Evolutionary conservation across 2,888 invertebrate genomes (phyloP).

Genomic region (Temnothorax unifasciatus): DNA sequence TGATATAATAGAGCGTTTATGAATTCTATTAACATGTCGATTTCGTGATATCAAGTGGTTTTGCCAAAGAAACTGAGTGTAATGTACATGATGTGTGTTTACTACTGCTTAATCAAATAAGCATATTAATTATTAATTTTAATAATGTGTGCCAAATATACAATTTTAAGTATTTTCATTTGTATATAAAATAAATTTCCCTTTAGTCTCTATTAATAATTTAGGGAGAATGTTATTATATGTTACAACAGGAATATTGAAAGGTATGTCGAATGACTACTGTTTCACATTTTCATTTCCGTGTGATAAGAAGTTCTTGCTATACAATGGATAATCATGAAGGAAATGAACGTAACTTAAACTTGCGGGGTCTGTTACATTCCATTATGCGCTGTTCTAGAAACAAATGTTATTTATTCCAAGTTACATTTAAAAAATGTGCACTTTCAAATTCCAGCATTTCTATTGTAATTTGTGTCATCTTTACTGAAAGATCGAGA

Average conservation of each 20-base stretch:
- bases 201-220: neutral
- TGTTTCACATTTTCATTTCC: conserved; percentile 1
- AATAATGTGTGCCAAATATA: neutral
- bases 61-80: neutral
- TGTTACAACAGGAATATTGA: neutral
- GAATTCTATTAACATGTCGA: neutral
- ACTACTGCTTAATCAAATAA: neutral
- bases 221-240: neutral
- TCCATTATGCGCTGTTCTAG: neutral
- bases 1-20: neutral
- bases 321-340: neutral
- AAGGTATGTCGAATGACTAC: neutral
- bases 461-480: neutral
- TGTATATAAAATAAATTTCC: neutral
- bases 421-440: conserved; percentile 15
- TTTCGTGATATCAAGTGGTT: neutral
- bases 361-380: neutral
- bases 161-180: neutral
- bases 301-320: neutral
- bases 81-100: neutral
- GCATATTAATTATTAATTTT: neutral
- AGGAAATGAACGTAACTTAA: neutral
- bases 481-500: neutral
- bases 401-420: conserved; percentile 1
- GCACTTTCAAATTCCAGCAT: neutral